Conservation (phyloP, 1,140 invertebrate genomes). For the Globodera rostochiensis region DNA sequence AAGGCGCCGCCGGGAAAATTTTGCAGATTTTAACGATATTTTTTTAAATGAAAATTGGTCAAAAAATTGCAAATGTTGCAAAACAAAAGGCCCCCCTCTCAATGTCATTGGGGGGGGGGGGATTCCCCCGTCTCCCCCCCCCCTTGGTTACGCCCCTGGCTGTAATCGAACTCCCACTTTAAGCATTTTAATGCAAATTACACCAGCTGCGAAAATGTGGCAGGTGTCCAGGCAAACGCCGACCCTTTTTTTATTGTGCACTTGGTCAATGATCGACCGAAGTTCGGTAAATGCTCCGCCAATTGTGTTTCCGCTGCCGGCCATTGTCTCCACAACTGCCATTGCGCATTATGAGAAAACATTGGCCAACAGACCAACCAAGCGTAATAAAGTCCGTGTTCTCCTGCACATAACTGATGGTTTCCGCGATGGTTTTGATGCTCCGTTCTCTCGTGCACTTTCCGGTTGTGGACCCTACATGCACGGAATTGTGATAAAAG, state of each 20-base stretch:
- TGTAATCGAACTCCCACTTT: no score
- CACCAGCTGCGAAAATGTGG: slow-evolving; percentile 71
- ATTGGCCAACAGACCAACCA: slow-evolving; percentile 43
- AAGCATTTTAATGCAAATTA: no score
- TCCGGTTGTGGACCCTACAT: slow-evolving; percentile 69
- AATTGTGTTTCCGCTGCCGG: slow-evolving; percentile 68
- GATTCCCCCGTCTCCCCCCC: no score
- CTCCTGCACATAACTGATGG: slow-evolving; percentile 68
- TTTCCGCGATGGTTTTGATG: slow-evolving; percentile 68
- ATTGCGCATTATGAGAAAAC: neutral
- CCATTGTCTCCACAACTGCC: slow-evolving; percentile 68
- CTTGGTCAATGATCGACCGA: slow-evolving; percentile 67
- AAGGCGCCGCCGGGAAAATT: no score
- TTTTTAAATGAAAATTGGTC: no score
- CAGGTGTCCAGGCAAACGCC: slow-evolving; percentile 71
- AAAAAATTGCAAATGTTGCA: no score
- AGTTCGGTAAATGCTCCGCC: slow-evolving; percentile 70
- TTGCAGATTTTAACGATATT: no score
- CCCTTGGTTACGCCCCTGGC: no score
- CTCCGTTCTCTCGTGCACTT: slow-evolving; percentile 66
- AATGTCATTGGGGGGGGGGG: no score
- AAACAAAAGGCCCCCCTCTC: no score
- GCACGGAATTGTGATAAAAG: neutral
- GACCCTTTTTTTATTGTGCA: slow-evolving; percentile 68
- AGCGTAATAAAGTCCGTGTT: slow-evolving; percentile 67